These are phyloP conservation scores for Tachyglossus aculeatus DNA, from an alignment of 2,797 vertebrate species.

Conservation along the genomic window DNA sequence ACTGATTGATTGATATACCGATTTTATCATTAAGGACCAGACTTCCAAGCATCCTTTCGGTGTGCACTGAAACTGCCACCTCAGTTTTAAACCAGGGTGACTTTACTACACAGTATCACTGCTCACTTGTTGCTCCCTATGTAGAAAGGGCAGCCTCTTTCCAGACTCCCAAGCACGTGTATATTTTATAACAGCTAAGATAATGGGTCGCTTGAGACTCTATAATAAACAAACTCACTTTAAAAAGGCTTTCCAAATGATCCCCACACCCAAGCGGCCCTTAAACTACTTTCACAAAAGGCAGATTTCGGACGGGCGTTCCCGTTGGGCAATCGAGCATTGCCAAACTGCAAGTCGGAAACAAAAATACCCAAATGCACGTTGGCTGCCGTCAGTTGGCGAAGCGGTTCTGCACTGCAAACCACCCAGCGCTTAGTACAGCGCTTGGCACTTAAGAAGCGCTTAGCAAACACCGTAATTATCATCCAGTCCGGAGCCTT, in stretches of 20 bases:
- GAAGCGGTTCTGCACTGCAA: neutral
- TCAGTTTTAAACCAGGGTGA: slow-evolving; percentile 48
- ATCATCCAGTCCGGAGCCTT: no score
- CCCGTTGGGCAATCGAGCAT: slow-evolving; percentile 39
- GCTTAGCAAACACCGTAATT: no score
- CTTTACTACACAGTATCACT: slow-evolving; percentile 48
- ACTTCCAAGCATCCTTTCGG: slow-evolving; percentile 43
- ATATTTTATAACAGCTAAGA: slow-evolving; percentile 52
- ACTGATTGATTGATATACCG: slow-evolving; percentile 49
- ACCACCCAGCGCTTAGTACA: neutral
- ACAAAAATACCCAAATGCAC: neutral
- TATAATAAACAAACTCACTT: slow-evolving; percentile 4
- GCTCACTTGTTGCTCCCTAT: slow-evolving; percentile 55
- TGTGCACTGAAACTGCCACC: slow-evolving; percentile 44
- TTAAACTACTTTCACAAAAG: neutral
- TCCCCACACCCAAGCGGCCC: neutral
- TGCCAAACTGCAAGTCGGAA: slow-evolving; percentile 3
- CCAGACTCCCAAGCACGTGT: slow-evolving; percentile 30
- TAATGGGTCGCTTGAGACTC: slow-evolving; percentile 38
- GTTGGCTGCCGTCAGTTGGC: neutral
- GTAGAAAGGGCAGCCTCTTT: slow-evolving; percentile 32
- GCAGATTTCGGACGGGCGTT: neutral
- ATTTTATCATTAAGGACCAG: slow-evolving; percentile 31
- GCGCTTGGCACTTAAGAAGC: no score
- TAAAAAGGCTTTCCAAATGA: no score